A percentile compares a stretch with the other conserved stretches of the same genome.
Evolutionary conservation across 2,113 vertebrate species (phyloP).

Genomic region (Aspidoscelis tigris): DNA sequence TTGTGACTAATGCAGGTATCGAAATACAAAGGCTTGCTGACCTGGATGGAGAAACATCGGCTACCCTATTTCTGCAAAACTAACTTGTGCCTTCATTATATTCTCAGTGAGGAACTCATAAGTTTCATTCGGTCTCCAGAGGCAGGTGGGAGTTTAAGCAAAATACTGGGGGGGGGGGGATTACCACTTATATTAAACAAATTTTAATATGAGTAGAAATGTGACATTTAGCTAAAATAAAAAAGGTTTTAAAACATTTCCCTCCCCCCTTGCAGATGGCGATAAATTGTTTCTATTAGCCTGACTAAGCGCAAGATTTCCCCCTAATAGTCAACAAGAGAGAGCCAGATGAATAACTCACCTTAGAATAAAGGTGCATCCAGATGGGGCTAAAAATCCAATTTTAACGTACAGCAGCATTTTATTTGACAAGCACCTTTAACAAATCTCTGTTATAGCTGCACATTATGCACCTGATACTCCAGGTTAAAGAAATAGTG

Average conservation of each 20-base stretch:
- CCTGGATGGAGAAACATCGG: conserved; percentile 74
- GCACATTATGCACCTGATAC: too few relatives aligned
- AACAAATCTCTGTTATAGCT: too few relatives aligned
- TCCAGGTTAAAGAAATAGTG: too few relatives aligned
- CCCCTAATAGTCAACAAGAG: not conserved
- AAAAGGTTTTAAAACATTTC: too few relatives aligned
- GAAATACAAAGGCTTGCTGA: conserved; percentile 67
- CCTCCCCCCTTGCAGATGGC: too few relatives aligned
- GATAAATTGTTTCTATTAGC: not conserved
- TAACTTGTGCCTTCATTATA: conserved; percentile 75
- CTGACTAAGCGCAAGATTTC: not conserved
- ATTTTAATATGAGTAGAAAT: too few relatives aligned
- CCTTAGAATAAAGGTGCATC: too few relatives aligned
- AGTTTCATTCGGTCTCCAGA: conserved; percentile 69
- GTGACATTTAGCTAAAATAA: too few relatives aligned
- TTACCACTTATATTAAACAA: not conserved
- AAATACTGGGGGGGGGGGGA: not conserved
- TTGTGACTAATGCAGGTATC: conserved; percentile 56
- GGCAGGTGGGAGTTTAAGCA: conserved; percentile 71
- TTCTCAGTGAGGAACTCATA: conserved; percentile 77
- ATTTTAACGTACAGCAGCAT: too few relatives aligned
- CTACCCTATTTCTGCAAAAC: conserved; percentile 80
- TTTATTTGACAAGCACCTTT: too few relatives aligned
- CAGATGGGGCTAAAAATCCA: too few relatives aligned
- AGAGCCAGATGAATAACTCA: not conserved